Evolutionary conservation across 2,113 vertebrate genomes (phyloP).

Genomic region (Parotia lawesii): DNA sequence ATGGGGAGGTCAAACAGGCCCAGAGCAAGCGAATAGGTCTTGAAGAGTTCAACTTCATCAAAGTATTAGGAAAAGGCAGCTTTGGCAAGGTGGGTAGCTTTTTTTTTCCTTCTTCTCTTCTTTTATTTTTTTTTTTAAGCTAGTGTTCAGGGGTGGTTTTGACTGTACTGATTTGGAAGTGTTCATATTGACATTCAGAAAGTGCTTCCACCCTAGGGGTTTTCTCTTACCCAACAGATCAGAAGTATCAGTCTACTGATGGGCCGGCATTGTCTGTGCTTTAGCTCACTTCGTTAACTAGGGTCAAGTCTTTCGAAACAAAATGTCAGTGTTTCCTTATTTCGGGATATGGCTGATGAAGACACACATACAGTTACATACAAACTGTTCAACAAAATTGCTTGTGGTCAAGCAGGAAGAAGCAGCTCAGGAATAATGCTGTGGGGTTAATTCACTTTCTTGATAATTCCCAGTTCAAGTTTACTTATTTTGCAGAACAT

Average conservation of each 20-base stretch:
- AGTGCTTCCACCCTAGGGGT: not conserved
- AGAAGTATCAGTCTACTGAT: not conserved
- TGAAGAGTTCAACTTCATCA: slow-evolving; percentile 96
- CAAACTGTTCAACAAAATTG: not conserved
- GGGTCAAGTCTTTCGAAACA: not conserved
- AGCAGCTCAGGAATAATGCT: not conserved
- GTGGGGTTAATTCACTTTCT: not conserved
- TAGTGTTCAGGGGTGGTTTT: not conserved
- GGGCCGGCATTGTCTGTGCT: not conserved
- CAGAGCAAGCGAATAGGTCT: slow-evolving; percentile 88
- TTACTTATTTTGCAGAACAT: not conserved
- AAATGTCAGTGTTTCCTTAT: not conserved
- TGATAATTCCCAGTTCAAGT: not conserved
- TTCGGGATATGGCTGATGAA: not conserved
- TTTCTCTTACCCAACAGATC: not conserved
- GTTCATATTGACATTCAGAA: not conserved
- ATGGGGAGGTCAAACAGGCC: slow-evolving; percentile 83
- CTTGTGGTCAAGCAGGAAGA: not conserved
- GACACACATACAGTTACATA: not conserved
- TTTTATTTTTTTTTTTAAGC: not conserved
- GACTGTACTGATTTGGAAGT: not conserved
- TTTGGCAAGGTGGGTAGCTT: slow-evolving; percentile 89
- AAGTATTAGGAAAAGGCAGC: slow-evolving; percentile 98
- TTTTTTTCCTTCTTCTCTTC: not conserved
- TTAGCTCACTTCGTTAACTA: not conserved